A percentile compares a stretch with the other conserved stretches of the same genome.
These are phyloP conservation scores for Spodoptera exigua DNA, from an alignment of 2,888 invertebrate species.

Conservation along the genomic window DNA sequence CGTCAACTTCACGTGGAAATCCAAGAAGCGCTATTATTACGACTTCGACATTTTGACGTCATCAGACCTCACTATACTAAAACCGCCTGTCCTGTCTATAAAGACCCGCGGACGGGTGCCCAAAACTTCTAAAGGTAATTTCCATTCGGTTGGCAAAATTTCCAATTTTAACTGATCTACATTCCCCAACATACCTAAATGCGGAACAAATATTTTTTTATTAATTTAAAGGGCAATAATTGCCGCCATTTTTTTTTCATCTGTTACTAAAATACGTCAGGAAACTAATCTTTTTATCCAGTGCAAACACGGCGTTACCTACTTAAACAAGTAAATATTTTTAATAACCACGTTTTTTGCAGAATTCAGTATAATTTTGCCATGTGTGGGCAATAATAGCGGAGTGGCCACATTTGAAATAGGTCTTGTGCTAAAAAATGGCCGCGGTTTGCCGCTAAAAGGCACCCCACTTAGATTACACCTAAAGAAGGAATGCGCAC, in stretches of 20 bases:
- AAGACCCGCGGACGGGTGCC: conserved; percentile 96
- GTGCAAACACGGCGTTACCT: conserved; percentile 6
- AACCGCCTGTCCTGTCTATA: conserved; percentile 96
- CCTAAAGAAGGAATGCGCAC: conserved; percentile 97
- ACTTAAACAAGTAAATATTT: conserved; percentile 20
- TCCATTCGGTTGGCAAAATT: no score
- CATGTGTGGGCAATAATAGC: conserved; percentile 96
- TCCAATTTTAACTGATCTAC: no score
- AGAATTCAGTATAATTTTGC: conserved; percentile 96
- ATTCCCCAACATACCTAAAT: no score
- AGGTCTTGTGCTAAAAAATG: conserved; percentile 94
- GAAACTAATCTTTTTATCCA: conserved; percentile 22
- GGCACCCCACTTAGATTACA: conserved; percentile 96
- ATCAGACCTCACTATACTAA: conserved; percentile 94
- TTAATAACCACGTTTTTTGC: conserved; percentile 62
- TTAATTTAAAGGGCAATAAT: conserved; percentile 7
- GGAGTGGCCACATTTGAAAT: conserved; percentile 96
- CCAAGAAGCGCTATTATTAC: conserved; percentile 95
- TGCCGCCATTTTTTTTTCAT: background rate
- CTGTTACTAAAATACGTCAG: conserved; percentile 4
- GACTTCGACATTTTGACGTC: conserved; percentile 96
- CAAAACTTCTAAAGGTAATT: conserved; percentile 94
- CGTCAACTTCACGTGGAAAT: conserved; percentile 97
- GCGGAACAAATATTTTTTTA: background rate
- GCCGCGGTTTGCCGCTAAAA: conserved; percentile 93